Conservation (phyloP, 2,797 vertebrate genomes). For the Amblyopsis hoosieri region DNA sequence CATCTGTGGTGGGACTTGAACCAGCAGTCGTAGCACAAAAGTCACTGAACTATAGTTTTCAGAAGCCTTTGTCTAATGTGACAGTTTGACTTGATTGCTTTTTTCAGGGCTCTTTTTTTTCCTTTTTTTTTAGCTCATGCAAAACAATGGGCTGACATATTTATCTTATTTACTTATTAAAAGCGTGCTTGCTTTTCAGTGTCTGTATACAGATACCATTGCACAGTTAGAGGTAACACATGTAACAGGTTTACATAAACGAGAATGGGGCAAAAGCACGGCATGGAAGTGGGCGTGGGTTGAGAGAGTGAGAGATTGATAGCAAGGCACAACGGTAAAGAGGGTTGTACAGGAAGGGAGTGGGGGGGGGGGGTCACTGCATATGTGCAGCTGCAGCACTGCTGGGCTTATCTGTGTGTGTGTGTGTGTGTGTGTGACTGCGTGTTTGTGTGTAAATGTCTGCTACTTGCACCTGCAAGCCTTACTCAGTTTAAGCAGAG, state of each 20-base stretch:
- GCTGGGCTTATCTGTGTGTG: conserved; percentile 23
- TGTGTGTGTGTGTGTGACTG: conserved; percentile 12
- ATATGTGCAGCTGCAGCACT: conserved; percentile 45
- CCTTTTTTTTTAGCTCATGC: too few species aligned
- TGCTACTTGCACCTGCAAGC: conserved; percentile 66
- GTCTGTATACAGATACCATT: too few species aligned
- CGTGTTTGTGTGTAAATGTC: conserved; percentile 46
- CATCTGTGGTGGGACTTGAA: too few species aligned
- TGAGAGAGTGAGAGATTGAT: not conserved
- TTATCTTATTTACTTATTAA: too few species aligned
- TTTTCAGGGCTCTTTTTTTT: too few species aligned
- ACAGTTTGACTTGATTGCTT: too few species aligned
- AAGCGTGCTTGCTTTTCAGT: too few species aligned
- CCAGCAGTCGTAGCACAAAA: too few species aligned
- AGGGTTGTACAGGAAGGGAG: conserved; percentile 44
- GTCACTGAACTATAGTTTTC: too few species aligned
- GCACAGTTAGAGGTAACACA: too few species aligned
- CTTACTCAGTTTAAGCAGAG: conserved; percentile 46
- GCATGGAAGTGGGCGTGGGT: not conserved
- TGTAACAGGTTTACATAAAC: not conserved
- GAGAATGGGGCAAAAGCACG: not conserved
- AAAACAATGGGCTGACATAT: too few species aligned
- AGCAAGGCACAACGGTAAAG: not conserved
- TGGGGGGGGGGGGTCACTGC: conserved; percentile 28
- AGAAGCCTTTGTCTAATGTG: too few species aligned